Conservation (phyloP, 2,797 vertebrate genomes). For the Sebastes reedi region DNA sequence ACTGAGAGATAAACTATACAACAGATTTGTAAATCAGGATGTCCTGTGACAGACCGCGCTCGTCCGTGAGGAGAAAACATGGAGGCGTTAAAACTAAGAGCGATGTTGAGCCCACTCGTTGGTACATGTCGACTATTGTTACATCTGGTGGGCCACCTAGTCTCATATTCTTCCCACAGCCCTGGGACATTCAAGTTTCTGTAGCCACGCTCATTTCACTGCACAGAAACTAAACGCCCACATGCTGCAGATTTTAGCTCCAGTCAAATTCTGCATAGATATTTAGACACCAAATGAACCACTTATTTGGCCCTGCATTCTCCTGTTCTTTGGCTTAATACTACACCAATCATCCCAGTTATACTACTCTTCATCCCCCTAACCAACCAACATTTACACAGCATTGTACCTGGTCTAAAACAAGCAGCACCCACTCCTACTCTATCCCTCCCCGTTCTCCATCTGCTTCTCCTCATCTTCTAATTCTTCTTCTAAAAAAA, state of each 20-base stretch:
- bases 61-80: neutral
- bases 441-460: neutral
- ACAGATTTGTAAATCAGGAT: neutral
- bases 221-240: neutral
- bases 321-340: neutral
- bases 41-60: neutral
- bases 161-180: neutral
- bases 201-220: neutral
- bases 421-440: neutral
- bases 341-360: neutral
- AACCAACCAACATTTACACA: neutral
- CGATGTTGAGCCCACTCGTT: neutral
- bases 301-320: no score
- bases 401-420: neutral
- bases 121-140: neutral
- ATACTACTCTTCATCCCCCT: neutral
- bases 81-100: neutral
- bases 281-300: neutral
- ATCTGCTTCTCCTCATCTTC: neutral
- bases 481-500: no score
- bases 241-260: conserved; percentile 2
- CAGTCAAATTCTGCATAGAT: neutral
- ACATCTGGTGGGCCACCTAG: neutral
- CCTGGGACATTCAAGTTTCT: neutral
- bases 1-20: fast-evolving